Evolutionary conservation across 2,797 vertebrate species (phyloP), one percentile per base, ranked within the genome.

Genomic region (Mionectes olivaceus): DNA sequence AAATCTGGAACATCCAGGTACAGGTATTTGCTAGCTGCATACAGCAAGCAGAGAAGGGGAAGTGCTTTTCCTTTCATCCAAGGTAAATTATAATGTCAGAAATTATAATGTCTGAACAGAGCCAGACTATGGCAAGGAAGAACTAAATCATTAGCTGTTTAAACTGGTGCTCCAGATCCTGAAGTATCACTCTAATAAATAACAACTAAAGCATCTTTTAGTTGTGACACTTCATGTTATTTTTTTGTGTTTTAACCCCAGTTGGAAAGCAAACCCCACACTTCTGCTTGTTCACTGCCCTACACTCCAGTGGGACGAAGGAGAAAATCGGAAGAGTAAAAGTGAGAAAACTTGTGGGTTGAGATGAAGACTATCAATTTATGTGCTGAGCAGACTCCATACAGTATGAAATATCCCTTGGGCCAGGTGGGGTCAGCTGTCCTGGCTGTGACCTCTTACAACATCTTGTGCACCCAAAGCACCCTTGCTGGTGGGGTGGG

Each of bases 401-500:
- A 35, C 7, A 25, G 10, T 0, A 4, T 32, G 30, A 23, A 70
- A 21, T 1, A 30, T 47, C 16, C 16, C 1, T 19, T 37, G 19
- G 50, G 19, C 52, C 19, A n/a, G 4, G 0, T 14, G 1, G n/a
- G 18, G 2, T 24, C 81, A 50, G 44, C 19, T 75, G n/a, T 53
- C 7, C 33, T 21, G 27, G 5, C 23, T 64, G 11, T 35, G 7
- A 4, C 43, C 10, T 15, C 11, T 41, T 28, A 22, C 44, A 63
- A 11, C 3, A 57, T 22, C 25, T 35, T 11, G 9, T 52, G 56
- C 8, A 9, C 5, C 21, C 25, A 2, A 15, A 30, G 10, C 5
- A 11, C 43, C 32, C 21, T 57, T 0, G 0, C 25, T 24, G n/a
- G 3, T 28, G 10, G 4, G 12, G 6, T 19, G 37, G 22, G 25